phyloP scores from a whole-genome alignment of 2,113 vertebrate genomes.

The Pseudopipra pipra region DNA sequence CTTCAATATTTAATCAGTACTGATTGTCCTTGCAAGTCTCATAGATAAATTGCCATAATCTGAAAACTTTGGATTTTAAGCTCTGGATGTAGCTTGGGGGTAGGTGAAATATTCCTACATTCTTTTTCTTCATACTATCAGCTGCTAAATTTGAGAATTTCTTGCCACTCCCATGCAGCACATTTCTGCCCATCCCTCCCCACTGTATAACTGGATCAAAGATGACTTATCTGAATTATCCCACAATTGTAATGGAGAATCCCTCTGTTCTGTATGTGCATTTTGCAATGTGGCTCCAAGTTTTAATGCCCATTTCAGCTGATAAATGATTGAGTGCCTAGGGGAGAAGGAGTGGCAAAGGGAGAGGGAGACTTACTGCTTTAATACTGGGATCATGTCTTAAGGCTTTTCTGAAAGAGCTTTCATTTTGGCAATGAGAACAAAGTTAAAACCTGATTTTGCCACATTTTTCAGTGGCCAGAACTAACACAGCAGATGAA shows the following conservation, averaged over 20 bases:
- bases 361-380: background rate
- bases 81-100: background rate
- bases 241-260: background rate
- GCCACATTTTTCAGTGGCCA: background rate
- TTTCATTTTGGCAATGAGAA: background rate
- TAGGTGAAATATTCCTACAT: background rate
- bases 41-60: background rate
- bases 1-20: background rate
- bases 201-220: background rate
- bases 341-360: background rate
- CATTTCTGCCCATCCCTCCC: background rate
- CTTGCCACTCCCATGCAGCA: background rate
- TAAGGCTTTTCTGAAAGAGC: background rate
- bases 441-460: background rate
- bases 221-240: background rate
- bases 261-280: background rate
- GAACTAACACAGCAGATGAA: background rate
- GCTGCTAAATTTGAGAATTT: background rate
- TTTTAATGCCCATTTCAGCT: background rate
- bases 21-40: background rate
- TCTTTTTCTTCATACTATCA: background rate
- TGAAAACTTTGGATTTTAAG: background rate
- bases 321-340: background rate
- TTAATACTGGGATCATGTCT: background rate
- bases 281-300: background rate